phyloP scores from a whole-genome alignment of 1,140 invertebrate species.

The Leptoteleia sp. region DNA sequence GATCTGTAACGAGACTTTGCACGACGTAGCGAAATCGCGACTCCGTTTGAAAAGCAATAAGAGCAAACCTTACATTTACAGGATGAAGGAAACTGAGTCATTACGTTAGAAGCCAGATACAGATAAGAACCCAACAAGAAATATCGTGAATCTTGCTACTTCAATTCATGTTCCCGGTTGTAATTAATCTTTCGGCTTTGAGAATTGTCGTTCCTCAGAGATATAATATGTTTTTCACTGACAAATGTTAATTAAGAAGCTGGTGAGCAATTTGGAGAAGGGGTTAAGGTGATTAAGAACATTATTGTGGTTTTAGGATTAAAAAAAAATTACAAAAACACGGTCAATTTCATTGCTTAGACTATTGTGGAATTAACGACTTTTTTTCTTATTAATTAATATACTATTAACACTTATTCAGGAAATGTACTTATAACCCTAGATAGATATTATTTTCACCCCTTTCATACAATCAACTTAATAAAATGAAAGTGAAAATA shows the following conservation, averaged over 20 bases:
- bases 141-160: constrained; percentile 49
- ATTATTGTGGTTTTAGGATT: no score
- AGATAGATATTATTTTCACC: no score
- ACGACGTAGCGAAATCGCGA: constrained; percentile 40
- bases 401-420: no score
- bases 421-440: no score
- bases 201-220: constrained; percentile 32
- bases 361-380: no score
- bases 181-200: constrained; percentile 55
- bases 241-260: constrained; percentile 47
- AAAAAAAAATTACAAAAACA: no score
- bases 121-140: constrained; percentile 64
- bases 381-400: no score
- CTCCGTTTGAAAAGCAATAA: constrained; percentile 57
- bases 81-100: constrained; percentile 56
- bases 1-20: constrained; percentile 24
- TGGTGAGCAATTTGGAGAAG: constrained; percentile 3
- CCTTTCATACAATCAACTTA: no score
- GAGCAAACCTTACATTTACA: constrained; percentile 52
- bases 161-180: constrained; percentile 36
- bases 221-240: constrained; percentile 42
- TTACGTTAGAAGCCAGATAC: constrained; percentile 61
- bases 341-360: no score
- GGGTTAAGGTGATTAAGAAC: constrained; percentile 30
- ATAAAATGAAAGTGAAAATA: no score